Conservation (phyloP, 2,888 invertebrate species). For the Hirtodrosophila histrioides region DNA sequence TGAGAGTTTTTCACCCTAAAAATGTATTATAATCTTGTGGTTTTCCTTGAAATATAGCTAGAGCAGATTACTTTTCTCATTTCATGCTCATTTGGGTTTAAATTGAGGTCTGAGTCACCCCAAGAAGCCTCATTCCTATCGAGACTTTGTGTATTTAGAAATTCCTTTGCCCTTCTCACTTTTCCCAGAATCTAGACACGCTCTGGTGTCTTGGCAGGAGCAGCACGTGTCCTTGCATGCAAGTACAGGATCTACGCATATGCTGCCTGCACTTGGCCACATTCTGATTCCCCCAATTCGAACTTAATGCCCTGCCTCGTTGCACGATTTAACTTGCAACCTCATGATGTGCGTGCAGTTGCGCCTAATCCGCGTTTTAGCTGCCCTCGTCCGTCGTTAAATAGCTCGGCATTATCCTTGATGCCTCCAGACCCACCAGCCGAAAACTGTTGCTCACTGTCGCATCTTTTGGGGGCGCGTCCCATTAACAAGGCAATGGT, state of each 20-base stretch:
- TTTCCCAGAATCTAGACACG: not conserved
- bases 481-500: constrained; percentile 27
- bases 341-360: constrained; percentile 75
- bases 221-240: constrained; percentile 73
- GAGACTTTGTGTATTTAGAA: not conserved
- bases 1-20: no score
- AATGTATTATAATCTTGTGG: no score
- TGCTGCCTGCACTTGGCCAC: constrained; percentile 15
- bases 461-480: constrained; percentile 8
- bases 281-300: not conserved
- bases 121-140: not conserved
- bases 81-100: not conserved
- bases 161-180: constrained; percentile 13
- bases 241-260: constrained; percentile 56
- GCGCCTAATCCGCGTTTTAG: constrained; percentile 77
- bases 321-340: constrained; percentile 41
- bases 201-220: constrained; percentile 21
- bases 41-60: no score
- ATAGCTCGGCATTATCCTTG: constrained; percentile 46
- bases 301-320: not conserved
- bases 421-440: constrained; percentile 1
- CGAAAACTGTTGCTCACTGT: constrained; percentile 50
- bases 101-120: constrained; percentile 7
- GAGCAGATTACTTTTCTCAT: not conserved
- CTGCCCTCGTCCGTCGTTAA: constrained; percentile 39